Percentiles rank a stretch among this genome's conserved stretches.
These are phyloP conservation scores for Loripinus fragilis DNA, from an alignment of 2,888 invertebrate genomes.

Conservation along the genomic window DNA sequence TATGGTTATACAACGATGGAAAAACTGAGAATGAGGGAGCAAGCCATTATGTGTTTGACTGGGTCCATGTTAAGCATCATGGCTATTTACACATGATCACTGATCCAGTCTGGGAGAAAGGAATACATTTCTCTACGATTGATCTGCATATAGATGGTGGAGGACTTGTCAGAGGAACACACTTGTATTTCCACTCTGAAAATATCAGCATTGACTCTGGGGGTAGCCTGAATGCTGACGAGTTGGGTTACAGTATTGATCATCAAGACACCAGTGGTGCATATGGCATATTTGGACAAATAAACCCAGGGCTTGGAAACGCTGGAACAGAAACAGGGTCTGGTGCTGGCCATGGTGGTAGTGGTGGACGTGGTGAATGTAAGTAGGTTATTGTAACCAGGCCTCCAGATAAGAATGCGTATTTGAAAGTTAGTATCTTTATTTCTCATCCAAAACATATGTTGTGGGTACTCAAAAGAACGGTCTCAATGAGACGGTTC, in stretches of 20 bases:
- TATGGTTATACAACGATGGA: conserved; percentile 69
- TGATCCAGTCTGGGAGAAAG: conserved; percentile 67
- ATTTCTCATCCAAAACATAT: too few species aligned
- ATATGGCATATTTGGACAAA: conserved; percentile 52
- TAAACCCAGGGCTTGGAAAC: conserved; percentile 71
- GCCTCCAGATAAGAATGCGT: too few species aligned
- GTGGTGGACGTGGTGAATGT: conserved; percentile 69
- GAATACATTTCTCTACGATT: conserved; percentile 63
- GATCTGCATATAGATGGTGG: conserved; percentile 73
- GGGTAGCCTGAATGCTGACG: conserved; percentile 69
- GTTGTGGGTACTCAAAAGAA: too few species aligned
- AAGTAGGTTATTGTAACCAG: too few species aligned
- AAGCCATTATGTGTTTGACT: conserved; percentile 66
- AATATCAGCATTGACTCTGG: conserved; percentile 73
- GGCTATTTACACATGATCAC: conserved; percentile 73
- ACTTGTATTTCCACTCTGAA: conserved; percentile 66
- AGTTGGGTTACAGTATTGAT: conserved; percentile 67
- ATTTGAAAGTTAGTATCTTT: too few species aligned
- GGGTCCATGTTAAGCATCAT: conserved; percentile 71
- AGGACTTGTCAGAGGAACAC: conserved; percentile 69
- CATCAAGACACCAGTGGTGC: conserved; percentile 34
- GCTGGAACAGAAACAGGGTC: conserved; percentile 54
- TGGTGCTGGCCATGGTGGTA: conserved; percentile 77
- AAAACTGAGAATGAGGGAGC: conserved; percentile 59
- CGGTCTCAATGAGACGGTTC: too few species aligned